These are phyloP conservation scores for Zaprionus capensis DNA, from an alignment of 1,140 invertebrate genomes.

Conservation along the genomic window DNA sequence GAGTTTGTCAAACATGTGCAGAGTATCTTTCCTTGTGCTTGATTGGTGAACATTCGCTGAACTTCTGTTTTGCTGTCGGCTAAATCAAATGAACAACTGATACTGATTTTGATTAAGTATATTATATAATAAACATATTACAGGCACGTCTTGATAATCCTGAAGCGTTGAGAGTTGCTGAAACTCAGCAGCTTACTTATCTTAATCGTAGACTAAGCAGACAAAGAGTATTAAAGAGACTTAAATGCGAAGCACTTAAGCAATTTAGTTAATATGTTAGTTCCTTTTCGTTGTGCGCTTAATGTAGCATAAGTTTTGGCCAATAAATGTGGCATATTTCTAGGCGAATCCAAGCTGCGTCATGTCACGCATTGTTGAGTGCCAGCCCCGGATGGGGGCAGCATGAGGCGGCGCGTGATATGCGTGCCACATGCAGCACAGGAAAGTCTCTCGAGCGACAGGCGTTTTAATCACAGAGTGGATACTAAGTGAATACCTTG, in stretches of 20 bases:
- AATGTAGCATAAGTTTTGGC: slow-evolving; percentile 6
- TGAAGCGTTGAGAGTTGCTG: not conserved
- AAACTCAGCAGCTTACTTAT: not conserved
- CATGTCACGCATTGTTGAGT: slow-evolving; percentile 53
- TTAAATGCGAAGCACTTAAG: not conserved
- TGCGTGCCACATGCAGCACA: slow-evolving; percentile 54
- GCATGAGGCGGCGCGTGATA: slow-evolving; percentile 36
- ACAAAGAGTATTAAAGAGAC: no score
- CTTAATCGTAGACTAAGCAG: no score
- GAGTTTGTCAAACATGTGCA: no score
- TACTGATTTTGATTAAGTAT: no score
- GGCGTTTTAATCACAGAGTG: slow-evolving; percentile 21
- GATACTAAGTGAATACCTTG: slow-evolving; percentile 20
- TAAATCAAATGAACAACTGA: no score
- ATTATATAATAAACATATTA: no score
- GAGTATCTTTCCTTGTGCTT: no score
- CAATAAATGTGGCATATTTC: slow-evolving; percentile 52
- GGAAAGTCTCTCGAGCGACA: slow-evolving; percentile 31
- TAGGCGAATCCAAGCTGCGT: slow-evolving; percentile 21
- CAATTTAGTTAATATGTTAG: not conserved
- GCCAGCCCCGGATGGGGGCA: not conserved
- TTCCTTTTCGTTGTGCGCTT: not conserved
- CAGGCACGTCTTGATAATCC: no score
- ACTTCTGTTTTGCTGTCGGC: no score
- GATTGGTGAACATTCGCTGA: no score